Evolutionary conservation across 2,113 vertebrate genomes (phyloP).

Genomic region (Epinephelus lanceolatus): DNA sequence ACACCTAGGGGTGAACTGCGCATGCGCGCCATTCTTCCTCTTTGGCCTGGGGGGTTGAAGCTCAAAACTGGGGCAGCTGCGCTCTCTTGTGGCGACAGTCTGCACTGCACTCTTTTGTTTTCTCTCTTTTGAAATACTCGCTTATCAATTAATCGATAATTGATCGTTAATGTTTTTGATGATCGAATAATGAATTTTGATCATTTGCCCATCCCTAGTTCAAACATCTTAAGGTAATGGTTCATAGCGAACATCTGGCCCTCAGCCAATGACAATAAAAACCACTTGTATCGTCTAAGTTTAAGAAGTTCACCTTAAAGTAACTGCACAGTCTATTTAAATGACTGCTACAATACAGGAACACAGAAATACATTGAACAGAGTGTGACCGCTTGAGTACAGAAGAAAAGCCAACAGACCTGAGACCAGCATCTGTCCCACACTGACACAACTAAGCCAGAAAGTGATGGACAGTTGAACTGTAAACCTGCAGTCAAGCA

Average conservation of each 20-base stretch:
- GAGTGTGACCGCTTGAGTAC: neutral
- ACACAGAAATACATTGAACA: neutral
- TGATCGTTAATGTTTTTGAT: too few species aligned
- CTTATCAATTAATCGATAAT: too few species aligned
- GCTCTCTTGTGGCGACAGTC: too few species aligned
- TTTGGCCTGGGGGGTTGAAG: too few species aligned
- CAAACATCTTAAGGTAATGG: neutral
- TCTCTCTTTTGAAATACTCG: too few species aligned
- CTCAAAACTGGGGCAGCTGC: too few species aligned
- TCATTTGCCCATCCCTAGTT: neutral
- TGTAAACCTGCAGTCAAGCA: slow-evolving; percentile 21
- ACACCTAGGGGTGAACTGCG: too few species aligned
- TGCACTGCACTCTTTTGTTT: too few species aligned
- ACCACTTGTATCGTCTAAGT: neutral
- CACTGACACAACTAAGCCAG: slow-evolving; percentile 6
- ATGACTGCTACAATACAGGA: neutral
- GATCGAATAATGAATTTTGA: too few species aligned
- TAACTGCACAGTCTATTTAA: too few species aligned
- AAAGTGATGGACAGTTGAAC: neutral
- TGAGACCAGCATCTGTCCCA: slow-evolving; percentile 3
- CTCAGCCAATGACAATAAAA: neutral
- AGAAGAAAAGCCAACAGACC: neutral
- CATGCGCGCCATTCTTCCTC: too few species aligned
- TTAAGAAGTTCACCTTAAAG: too few species aligned
- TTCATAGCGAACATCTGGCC: neutral